Evolutionary conservation across 2,888 invertebrate species (phyloP).

Genomic region (Sarcophaga carnaria): DNA sequence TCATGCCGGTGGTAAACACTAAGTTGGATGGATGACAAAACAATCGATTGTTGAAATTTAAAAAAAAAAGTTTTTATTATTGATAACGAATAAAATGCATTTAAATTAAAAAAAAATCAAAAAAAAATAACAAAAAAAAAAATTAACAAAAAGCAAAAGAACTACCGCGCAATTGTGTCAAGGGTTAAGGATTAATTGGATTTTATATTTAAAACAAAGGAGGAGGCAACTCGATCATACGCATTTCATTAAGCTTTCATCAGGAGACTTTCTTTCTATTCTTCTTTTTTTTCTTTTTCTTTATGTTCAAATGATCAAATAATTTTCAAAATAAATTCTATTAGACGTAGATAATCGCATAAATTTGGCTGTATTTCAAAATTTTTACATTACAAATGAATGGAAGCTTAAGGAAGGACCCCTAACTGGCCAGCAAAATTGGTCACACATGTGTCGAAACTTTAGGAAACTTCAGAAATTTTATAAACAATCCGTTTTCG

Average conservation of each 20-base stretch:
- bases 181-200: neutral
- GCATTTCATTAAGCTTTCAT: neutral
- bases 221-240: neutral
- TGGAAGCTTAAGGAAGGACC: too few species aligned
- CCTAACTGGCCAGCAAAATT: too few species aligned
- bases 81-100: neutral
- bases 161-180: neutral
- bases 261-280: neutral
- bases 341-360: neutral
- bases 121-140: neutral
- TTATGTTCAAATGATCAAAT: neutral
- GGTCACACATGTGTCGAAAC: too few species aligned
- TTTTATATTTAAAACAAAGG: neutral
- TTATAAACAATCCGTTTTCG: too few species aligned
- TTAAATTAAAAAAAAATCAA: neutral
- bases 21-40: neutral
- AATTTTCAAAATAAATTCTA: neutral
- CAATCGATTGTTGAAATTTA: neutral
- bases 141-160: neutral
- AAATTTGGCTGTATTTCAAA: too few species aligned
- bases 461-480: too few species aligned
- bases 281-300: neutral
- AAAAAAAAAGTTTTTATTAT: neutral
- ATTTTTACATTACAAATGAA: too few species aligned
- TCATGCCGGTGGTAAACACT: neutral